A percentile compares a stretch with the other conserved stretches of the same genome.
Conservation (phyloP, 2,888 invertebrate species). For the Apotomis betuletana region DNA sequence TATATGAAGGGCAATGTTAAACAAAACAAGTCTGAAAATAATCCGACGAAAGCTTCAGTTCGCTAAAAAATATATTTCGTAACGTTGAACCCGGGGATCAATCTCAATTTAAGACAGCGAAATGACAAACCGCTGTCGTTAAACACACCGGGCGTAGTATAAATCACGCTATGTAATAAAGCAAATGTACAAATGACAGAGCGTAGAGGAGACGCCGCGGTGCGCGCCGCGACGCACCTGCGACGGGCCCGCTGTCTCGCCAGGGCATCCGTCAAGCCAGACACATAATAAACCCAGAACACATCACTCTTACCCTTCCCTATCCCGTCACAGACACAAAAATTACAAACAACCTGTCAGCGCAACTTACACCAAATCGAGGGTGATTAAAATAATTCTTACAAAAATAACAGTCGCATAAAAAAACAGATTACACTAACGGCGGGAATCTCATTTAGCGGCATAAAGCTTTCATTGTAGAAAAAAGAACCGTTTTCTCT, state of each 20-base stretch:
- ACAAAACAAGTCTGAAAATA: neutral
- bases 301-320: conserved; percentile 55
- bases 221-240: conserved; percentile 19
- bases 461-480: conserved; percentile 72
- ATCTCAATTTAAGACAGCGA: conserved; percentile 82
- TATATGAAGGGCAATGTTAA: neutral
- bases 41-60: conserved; percentile 12
- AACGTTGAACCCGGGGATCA: conserved; percentile 71
- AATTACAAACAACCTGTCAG: conserved; percentile 44
- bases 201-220: conserved; percentile 34
- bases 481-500: conserved; percentile 64
- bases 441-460: conserved; percentile 72
- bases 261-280: conserved; percentile 73
- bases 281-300: conserved; percentile 75
- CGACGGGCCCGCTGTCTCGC: conserved; percentile 60
- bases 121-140: conserved; percentile 81
- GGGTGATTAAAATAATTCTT: conserved; percentile 36
- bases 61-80: conserved; percentile 39
- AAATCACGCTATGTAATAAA: conserved; percentile 80
- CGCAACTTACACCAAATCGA: conserved; percentile 35
- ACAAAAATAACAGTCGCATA: conserved; percentile 45
- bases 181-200: conserved; percentile 75
- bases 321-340: conserved; percentile 45
- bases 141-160: conserved; percentile 79
- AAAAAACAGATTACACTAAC: conserved; percentile 68